Base-by-base conservation (phyloP, 2,113 vertebrate genomes). In the Austrofundulus limnaeus region DNA sequence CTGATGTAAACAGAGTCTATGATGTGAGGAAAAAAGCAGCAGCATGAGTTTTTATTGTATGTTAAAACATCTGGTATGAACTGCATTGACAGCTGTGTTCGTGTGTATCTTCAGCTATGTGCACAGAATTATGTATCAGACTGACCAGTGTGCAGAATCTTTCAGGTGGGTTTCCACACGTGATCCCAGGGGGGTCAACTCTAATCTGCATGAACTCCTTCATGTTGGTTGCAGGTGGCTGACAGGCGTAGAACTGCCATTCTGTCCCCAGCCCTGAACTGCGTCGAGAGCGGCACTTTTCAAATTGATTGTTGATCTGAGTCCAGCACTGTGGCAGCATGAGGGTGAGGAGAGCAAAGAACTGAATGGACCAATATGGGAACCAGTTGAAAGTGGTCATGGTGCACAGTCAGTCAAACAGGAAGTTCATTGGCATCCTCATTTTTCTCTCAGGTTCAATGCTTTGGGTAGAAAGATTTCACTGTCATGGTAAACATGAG, bases 131-230 rank as follows among this genome's bases (percentile, higher is more conserved):
- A 41, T 41, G 16, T 12, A 1, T 38, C 24, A 56, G 53, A 94
- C 94, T 93, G 82, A 99, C 97, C 24, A 98, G 93, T 19, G 95
- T 97, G 84, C 97, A 99, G 93, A 98, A 99, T 4, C 94, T 91
- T 83, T 99, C 96, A 0, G 96, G 96, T 0, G 96, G 97, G 80
- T 96, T 92, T 72, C 97, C 97, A 0, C 97, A 98, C 0, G 96
- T 98, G 89, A 98, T 95, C 47, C 95, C 95, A 0, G 92, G 87
- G 0, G 97, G 97, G 6, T 98, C 96, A 55, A 99, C 96, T 81
- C 92, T 92, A n/a, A 98, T 95, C 0, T 91, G 95, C 89, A 95
- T 95, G 0, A 93, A 94, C 85, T 95, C 94, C 89, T 95, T 97
- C 93, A 98, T 94, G 75, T 93, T 66, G 88, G 92, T 82, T 15